Conservation (phyloP, 2,113 vertebrate genomes). For the Pedetes capensis region DNA sequence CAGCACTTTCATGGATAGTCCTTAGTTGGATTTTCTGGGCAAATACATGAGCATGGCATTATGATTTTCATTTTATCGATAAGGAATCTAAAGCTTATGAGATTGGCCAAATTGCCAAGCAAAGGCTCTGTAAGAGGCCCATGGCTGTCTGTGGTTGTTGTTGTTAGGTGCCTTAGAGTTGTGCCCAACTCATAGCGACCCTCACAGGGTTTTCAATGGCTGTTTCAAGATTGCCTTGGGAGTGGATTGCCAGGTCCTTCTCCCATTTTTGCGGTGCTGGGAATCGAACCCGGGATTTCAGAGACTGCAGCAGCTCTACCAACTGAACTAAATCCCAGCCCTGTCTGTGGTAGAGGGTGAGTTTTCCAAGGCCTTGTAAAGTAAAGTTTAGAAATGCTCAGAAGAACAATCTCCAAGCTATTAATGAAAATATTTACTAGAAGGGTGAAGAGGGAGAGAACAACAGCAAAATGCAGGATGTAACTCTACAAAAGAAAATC, state of each 20-base stretch:
- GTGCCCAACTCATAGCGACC: no score
- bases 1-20: background rate
- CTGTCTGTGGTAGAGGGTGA: background rate
- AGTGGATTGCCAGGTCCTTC: no score
- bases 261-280: no score
- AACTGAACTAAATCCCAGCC: no score
- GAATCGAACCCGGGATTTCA: no score
- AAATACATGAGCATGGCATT: background rate
- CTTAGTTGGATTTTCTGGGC: background rate
- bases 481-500: no score
- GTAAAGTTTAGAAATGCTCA: background rate
- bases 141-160: background rate
- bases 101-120: background rate
- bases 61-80: background rate
- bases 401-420: background rate
- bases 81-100: background rate
- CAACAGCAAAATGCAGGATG: no score
- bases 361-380: background rate
- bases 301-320: no score
- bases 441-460: no score
- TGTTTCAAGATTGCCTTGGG: no score
- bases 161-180: no score
- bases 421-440: slow-evolving; percentile 54
- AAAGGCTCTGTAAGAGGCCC: background rate
- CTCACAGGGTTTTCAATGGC: no score